A percentile compares a stretch with the other conserved stretches of the same genome.
Conservation (phyloP, 2,797 vertebrate genomes). For the Manis crassicaudata region DNA sequence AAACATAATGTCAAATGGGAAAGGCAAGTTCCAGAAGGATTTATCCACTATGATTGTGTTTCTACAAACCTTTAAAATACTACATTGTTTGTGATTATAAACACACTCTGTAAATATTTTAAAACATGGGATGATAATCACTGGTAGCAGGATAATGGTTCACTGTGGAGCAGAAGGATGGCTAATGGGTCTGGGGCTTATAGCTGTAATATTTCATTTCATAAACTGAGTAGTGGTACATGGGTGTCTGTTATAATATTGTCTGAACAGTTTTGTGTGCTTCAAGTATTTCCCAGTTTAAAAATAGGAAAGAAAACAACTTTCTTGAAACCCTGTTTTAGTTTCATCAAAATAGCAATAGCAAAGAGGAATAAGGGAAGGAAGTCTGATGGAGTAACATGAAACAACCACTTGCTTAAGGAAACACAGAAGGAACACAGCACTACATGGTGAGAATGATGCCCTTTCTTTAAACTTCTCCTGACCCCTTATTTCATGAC, state of each 20-base stretch:
- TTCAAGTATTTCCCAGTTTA: neutral
- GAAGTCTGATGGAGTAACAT: neutral
- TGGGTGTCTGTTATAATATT: neutral
- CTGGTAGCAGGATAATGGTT: neutral
- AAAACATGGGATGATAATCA: neutral
- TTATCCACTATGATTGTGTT: neutral
- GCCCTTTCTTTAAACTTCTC: neutral
- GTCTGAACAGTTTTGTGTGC: neutral
- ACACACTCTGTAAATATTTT: neutral
- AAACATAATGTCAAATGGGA: neutral
- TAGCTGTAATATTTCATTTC: neutral
- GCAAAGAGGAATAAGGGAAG: neutral
- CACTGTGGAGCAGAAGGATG: neutral
- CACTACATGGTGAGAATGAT: neutral
- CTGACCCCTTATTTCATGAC: neutral
- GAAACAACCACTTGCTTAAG: neutral
- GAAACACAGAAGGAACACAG: neutral
- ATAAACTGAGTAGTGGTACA: neutral
- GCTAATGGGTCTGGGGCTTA: neutral
- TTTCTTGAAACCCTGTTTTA: neutral
- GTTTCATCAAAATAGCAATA: neutral
- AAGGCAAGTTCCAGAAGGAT: neutral
- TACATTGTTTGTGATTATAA: neutral
- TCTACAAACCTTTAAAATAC: neutral
- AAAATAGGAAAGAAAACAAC: neutral